Conservation (phyloP, 2,888 invertebrate genomes). For the Rhyacophila evoluta region DNA sequence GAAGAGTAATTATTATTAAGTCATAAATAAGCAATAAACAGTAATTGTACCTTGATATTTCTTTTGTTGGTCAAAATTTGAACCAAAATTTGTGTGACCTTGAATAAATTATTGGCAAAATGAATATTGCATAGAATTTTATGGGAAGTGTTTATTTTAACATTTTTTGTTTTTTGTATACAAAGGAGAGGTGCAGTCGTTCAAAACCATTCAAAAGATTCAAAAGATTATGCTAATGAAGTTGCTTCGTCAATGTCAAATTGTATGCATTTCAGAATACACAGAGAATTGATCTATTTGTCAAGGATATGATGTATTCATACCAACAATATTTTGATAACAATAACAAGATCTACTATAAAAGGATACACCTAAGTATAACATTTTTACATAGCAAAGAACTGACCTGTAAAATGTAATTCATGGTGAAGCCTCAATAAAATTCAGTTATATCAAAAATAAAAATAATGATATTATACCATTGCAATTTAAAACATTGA, state of each 20-base stretch:
- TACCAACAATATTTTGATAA: no score
- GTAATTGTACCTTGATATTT: not conserved
- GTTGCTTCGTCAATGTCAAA: not conserved
- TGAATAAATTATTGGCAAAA: not conserved
- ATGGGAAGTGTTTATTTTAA: not conserved
- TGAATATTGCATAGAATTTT: not conserved
- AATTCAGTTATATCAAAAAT: no score
- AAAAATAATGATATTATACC: no score
- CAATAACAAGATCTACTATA: no score
- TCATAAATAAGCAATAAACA: no score
- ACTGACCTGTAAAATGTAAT: no score
- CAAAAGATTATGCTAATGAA: conserved; percentile 1
- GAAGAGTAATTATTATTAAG: conserved; percentile 1
- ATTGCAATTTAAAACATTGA: no score
- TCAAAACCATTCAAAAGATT: not conserved
- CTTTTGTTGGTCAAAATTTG: not conserved
- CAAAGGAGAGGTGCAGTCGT: not conserved
- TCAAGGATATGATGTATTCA: no score
- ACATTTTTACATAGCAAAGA: no score
- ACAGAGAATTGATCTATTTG: not conserved
- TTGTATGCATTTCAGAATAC: not conserved
- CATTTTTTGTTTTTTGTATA: not conserved
- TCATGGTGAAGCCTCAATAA: no score
- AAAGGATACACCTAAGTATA: no score
- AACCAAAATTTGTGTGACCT: not conserved